phyloP scores from a whole-genome alignment of 2,797 vertebrate genomes.

The Alectoris magna region DNA sequence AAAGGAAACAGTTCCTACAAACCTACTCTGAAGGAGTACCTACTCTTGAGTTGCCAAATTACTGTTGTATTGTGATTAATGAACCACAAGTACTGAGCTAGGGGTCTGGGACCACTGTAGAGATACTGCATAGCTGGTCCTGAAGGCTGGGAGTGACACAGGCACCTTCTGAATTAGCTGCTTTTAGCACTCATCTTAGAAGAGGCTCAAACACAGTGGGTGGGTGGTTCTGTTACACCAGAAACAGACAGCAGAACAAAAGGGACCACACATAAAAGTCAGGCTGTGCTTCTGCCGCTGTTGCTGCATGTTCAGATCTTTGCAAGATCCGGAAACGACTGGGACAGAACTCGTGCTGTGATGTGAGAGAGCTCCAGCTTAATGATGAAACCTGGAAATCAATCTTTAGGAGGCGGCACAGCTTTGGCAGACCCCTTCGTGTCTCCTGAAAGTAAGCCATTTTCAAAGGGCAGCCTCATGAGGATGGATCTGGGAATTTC shows the following conservation, averaged over 20 bases:
- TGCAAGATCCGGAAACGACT: background rate
- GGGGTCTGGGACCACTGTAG: rapidly evolving
- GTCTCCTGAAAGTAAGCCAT: background rate
- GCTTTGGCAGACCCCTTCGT: background rate
- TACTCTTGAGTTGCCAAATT: background rate
- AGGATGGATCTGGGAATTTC: slow-evolving; percentile 20
- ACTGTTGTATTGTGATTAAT: background rate
- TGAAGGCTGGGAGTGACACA: background rate
- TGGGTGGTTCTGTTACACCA: background rate
- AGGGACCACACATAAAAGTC: background rate
- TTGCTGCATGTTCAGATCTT: background rate
- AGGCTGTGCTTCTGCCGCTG: background rate
- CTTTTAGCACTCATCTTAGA: background rate
- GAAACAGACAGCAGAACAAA: background rate
- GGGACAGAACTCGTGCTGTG: background rate
- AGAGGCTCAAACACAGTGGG: background rate
- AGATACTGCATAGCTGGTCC: background rate
- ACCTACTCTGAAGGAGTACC: background rate
- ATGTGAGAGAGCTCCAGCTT: slow-evolving; percentile 10
- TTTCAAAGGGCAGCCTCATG: background rate
- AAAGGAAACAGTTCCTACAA: background rate
- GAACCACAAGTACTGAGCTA: background rate
- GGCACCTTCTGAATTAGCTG: background rate
- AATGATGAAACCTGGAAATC: slow-evolving; percentile 18
- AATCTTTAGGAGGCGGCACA: background rate